Base-by-base conservation (phyloP, 1,140 invertebrate genomes). In the Leptinotarsa lineolata region DNA sequence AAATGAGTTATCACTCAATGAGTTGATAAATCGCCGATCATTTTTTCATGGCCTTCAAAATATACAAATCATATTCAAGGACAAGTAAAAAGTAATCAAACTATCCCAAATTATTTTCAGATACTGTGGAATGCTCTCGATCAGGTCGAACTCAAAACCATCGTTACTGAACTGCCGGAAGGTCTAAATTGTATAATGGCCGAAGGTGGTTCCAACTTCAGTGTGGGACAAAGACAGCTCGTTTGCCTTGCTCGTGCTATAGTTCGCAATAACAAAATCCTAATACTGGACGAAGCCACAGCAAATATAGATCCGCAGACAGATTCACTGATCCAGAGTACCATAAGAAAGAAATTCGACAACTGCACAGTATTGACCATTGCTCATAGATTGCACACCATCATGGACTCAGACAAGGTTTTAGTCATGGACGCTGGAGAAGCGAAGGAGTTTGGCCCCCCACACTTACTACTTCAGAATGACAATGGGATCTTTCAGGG, bases 41-140 rank as follows among this genome's bases (percentile, higher is more conserved):
- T 39, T 39, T 39, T 11, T 39, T 11, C n/a, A 39, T 11, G 8
- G 11, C 8, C 8, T 39, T 8, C 30, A 39, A 2, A 39, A 39
- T 0, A 0, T 39, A 39, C 30, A 39, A 39, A 39, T 39, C 2
- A 39, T 39, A 39, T 39, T 39, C 8, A 11, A 39, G 2, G 3
- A 39, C 30, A 6, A 39, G 8, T 2, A 39, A 39, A 8, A 2
- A 39, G 8, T 39, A 0, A 39, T 39, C 8, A 39, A 39, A 11
- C 30, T 39, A 39, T 11, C 30, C 30, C 30, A 39, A 11, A 39
- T 39, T 39, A 90, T 63, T 85, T 58, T 74, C 86, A 72, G 88
- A 86, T 66, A 85, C 86, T 97, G 1, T 96, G 94, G 95, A 85
- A 88, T 76, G 93, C 92, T 1, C 85, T 97, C 21, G 93, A 95